Evolutionary conservation across 2,888 invertebrate genomes (phyloP).

Genomic region (Noctua fimbriata): DNA sequence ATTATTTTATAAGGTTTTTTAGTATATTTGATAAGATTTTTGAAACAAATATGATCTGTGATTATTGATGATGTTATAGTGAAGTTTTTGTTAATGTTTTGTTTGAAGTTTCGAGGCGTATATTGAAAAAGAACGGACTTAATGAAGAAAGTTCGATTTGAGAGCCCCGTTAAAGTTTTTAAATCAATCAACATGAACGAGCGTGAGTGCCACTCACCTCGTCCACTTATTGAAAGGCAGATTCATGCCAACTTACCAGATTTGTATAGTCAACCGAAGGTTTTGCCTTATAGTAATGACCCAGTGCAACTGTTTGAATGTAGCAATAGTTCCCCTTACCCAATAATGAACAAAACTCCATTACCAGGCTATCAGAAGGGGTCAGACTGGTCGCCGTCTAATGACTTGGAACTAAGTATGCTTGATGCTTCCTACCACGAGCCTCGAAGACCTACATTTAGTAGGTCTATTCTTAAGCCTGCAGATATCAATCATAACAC

Average conservation of each 20-base stretch:
- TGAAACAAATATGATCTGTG: background rate
- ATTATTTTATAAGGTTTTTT: conserved; percentile 13
- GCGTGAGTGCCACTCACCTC: conserved; percentile 85
- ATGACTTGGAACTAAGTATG: conserved; percentile 84
- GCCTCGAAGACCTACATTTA: conserved; percentile 66
- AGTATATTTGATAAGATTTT: conserved; percentile 26
- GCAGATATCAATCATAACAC: conserved; percentile 41
- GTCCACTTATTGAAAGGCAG: conserved; percentile 80
- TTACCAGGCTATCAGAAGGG: conserved; percentile 65
- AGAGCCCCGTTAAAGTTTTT: conserved; percentile 73
- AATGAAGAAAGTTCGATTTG: conserved; percentile 88
- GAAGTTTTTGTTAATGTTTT: conserved; percentile 4
- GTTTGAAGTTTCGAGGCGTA: background rate
- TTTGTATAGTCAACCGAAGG: conserved; percentile 67
- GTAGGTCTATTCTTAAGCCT: conserved; percentile 63
- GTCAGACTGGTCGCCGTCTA: conserved; percentile 77
- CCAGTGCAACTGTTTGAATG: conserved; percentile 81
- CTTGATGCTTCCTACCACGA: conserved; percentile 77
- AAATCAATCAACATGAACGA: conserved; percentile 75
- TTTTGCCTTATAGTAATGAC: conserved; percentile 77
- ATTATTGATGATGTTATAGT: conserved; percentile 16
- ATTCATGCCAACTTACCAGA: conserved; percentile 68
- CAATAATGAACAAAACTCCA: conserved; percentile 77
- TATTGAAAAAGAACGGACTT: conserved; percentile 21
- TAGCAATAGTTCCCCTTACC: conserved; percentile 83